Evolutionary conservation across 2,797 vertebrate genomes (phyloP).

Genomic region (Margarornis squamiger): DNA sequence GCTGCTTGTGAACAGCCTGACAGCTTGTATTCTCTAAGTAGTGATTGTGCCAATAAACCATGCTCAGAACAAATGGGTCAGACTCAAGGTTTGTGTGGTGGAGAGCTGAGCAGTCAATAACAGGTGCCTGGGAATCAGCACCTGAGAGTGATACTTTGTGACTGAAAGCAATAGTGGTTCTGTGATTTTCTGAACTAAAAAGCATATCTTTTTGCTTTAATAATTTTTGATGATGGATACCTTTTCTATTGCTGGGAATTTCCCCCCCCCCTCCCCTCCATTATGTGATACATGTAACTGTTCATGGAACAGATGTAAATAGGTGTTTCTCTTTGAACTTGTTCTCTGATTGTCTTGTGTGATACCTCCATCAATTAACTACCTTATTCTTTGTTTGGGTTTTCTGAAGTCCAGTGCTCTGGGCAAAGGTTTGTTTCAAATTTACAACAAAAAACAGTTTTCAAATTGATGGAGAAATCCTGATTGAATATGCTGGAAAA

Average conservation of each 20-base stretch:
- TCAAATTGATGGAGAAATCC: background rate
- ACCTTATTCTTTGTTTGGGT: background rate
- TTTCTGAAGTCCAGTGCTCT: background rate
- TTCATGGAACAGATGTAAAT: background rate
- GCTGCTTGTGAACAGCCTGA: background rate
- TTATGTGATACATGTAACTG: background rate
- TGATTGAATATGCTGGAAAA: background rate
- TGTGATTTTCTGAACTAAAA: background rate
- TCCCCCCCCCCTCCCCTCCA: too few species aligned
- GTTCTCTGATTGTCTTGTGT: background rate
- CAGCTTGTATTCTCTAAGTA: background rate
- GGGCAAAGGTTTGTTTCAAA: background rate
- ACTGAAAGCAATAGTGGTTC: background rate
- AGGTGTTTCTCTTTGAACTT: background rate
- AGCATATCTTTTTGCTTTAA: background rate
- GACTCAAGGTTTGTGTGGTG: accelerated
- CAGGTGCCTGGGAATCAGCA: background rate
- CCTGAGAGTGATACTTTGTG: background rate
- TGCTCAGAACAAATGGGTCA: background rate
- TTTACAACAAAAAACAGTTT: background rate
- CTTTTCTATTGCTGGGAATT: background rate
- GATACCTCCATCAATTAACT: background rate
- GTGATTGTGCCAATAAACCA: background rate
- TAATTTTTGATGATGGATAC: background rate
- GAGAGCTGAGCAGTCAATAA: background rate